Conservation (phyloP, 2,113 vertebrate genomes). For the Hippocampus zosterae region DNA sequence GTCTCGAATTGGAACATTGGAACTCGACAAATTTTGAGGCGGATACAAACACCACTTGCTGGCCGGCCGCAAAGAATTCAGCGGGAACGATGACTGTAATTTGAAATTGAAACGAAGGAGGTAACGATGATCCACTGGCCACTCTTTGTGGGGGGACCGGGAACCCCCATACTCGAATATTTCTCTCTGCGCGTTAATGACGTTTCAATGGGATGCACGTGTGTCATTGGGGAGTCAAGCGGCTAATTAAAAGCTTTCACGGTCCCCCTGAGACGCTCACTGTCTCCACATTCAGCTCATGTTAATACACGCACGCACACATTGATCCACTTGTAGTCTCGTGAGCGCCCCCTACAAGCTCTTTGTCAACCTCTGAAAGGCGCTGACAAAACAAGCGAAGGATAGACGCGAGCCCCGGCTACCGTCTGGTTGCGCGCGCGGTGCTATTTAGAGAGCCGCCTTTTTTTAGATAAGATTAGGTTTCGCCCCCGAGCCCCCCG, state of each 20-base stretch:
- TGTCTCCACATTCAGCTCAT: slow-evolving; percentile 31
- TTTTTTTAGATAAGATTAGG: slow-evolving; percentile 76
- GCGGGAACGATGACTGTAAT: no score
- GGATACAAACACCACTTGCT: no score
- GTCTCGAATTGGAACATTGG: no score
- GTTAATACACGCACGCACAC: slow-evolving; percentile 19
- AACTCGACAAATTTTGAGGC: no score
- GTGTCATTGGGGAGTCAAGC: slow-evolving; percentile 35
- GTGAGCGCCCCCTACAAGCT: slow-evolving; percentile 3
- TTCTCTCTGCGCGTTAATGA: slow-evolving; percentile 21
- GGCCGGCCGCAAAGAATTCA: no score
- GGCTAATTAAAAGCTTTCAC: slow-evolving; percentile 52
- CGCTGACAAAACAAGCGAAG: not conserved
- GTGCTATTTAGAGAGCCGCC: slow-evolving; percentile 65
- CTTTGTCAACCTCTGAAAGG: not conserved
- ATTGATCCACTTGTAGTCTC: slow-evolving; percentile 22
- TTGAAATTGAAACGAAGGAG: no score
- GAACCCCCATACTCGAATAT: not conserved
- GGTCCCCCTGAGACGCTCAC: slow-evolving; percentile 31
- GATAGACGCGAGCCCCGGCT: not conserved
- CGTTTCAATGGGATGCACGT: slow-evolving; percentile 34
- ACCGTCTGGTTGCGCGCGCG: not conserved
- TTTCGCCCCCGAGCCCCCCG: slow-evolving; percentile 50
- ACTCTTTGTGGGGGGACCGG: not conserved
- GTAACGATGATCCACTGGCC: no score